These are phyloP conservation scores for Tachyglossus aculeatus DNA, from an alignment of 2,797 vertebrate species.

Conservation along the genomic window DNA sequence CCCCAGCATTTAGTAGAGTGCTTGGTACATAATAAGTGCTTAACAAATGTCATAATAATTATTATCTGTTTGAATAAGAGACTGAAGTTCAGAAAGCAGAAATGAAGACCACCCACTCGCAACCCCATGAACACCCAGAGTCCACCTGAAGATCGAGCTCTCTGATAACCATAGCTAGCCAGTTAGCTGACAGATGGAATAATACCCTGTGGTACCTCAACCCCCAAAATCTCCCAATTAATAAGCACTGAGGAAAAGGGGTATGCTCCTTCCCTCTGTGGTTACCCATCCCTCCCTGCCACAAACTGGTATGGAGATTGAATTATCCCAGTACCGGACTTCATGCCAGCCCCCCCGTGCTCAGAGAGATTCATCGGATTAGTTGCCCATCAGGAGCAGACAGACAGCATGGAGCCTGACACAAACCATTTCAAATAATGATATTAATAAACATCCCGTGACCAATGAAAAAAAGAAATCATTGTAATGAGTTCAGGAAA, in stretches of 20 bases:
- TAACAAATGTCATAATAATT: no score
- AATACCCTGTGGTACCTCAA: background rate
- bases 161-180: background rate
- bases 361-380: slow-evolving; percentile 42
- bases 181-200: background rate
- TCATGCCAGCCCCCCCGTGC: slow-evolving; percentile 33
- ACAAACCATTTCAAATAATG: slow-evolving; percentile 57
- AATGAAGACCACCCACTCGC: background rate
- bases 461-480: slow-evolving; percentile 65
- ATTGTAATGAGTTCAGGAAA: slow-evolving; percentile 65
- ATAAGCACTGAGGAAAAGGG: background rate
- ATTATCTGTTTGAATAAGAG: no score
- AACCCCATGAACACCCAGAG: no score
- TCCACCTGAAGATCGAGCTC: no score
- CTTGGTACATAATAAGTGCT: no score
- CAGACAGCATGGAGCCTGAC: slow-evolving; percentile 63
- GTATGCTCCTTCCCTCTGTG: background rate
- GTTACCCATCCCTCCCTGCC: background rate
- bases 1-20: no score
- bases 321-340: slow-evolving; percentile 38
- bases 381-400: slow-evolving; percentile 58
- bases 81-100: background rate
- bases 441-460: slow-evolving; percentile 61
- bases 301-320: background rate
- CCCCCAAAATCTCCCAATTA: background rate